Base-by-base conservation (phyloP, 2,888 invertebrate species). In the Latrodectus elegans region DNA sequence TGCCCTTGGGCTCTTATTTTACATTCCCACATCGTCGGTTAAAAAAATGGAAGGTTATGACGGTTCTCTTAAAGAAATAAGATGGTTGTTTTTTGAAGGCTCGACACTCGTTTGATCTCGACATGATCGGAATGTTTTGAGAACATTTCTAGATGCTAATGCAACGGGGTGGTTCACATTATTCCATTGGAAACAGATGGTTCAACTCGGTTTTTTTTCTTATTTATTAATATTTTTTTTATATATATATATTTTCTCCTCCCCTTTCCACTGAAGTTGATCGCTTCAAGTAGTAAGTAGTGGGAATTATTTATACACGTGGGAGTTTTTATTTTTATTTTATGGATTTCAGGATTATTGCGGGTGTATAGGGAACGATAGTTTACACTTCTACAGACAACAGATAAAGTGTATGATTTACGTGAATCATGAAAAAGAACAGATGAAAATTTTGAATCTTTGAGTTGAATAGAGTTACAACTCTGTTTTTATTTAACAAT, bases 141-240 rank as follows among this genome's bases (percentile, higher is more conserved):
- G 83, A 88, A 88, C 65, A 82, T 78, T 88, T 88, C 83, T 64
- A 55, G 82, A 88, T 88, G 87, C 87, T 88, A 88, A 88, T 88
- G 53, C 87, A 70, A 73, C 78, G 38, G 38, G 38, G 38, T 38
- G 38, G 83, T 88, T 88, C 83, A 88, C 82, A 88, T 83, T 77
- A 79, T 88, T 83, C 72, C 82, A 78, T 83, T 77, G 77, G 75
- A 51, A 6, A 38, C 79, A 53, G 84, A 68, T 53, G 51, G 49
- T 49, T 49, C 64, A 64, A 14, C 60, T 52, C 53, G 71, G 55
- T 53, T 53, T 64, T 72, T 72, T 73, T 73, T 74, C 26, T n/a
- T n/a, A n/a, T n/a, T n/a, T n/a, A n/a, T n/a, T n/a, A n/a, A n/a
- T 81, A 74, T 81, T 64, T 64, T 81, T 67, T 74, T 81, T 81